Evolutionary conservation across 2,797 vertebrate species (phyloP), one percentile per base, ranked within the genome.

Genomic region (Cephalopachus bancanus): DNA sequence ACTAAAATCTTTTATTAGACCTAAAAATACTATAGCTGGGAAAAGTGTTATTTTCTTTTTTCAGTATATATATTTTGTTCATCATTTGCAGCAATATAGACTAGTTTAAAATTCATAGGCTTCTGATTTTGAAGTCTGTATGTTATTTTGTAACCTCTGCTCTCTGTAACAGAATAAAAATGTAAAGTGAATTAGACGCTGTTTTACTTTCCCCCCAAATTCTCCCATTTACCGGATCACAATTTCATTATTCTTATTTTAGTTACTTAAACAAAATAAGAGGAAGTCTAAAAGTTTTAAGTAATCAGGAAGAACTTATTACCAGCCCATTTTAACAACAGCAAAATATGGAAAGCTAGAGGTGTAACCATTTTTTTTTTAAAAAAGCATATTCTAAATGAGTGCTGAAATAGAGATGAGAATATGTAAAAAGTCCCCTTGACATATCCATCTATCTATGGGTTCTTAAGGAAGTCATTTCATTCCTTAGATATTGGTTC

Each of bases 241-340:
- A 89, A 80, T 97, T 90, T 96, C 65, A 96, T 26, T 94, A 75
- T 93, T 49, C 53, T 97, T 90, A 93, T 65, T 96, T 93, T 69
- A 79, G 81, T 83, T 90, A 74, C 62, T 95, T 87, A 97, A 94
- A 92, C 30, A 87, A 22, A 88, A 10, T 65, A 91, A 92, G 62
- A 96, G 57, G 62, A 88, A 87, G 22, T 84, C 14, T 20, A 51
- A 71, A 86, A 88, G 74, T 84, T 95, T 93, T 89, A 91, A 72
- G 44, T 75, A 95, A 94, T 83, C 74, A 89, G 44, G 30, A 97
- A 95, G 49, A 96, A 62, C 37, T 85, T 94, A 65, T 65, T 55
- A 49, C 3, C 16, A 97, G 22, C 3, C 7, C 5, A 60, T 81
- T 91, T 28, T 4, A 49, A 57, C 20, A 74, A 30, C 65, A 9